Evolutionary conservation across 2,113 vertebrate genomes (phyloP), one percentile per base, ranked within the genome.

Genomic region (Perccottus glenii): DNA sequence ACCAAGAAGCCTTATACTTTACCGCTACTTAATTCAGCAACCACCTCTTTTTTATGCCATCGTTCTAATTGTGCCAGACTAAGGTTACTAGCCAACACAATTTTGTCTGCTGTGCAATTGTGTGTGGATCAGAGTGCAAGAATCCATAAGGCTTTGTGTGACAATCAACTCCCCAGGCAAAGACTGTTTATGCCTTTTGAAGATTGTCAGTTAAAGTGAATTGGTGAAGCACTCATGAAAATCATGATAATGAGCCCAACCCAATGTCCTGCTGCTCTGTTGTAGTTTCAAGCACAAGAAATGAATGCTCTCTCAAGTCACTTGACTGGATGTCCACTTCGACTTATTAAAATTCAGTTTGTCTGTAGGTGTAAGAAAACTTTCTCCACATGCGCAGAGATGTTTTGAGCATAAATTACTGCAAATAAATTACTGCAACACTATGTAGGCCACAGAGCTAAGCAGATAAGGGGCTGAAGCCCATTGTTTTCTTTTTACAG

Each of bases 1-100:
- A 86, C 86, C 64, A 80, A 85, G 80, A 88, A 88, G 86, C 84
- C 85, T 88, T 88, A 83, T 74, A 60, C 47, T 79, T 51, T 63
- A 55, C 46, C 73, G 57, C 69, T 58, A 60, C 50, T 82, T 71
- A 68, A 82, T 53, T 77, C 73, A 80, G 67, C 48, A 33, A 35
- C 61, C 67, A 44, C 60, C 60, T 68, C 44, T 51, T 75, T 78
- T 58, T 70, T 52, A 50, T 43, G 49, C 50, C 36, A 52, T 61
- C 60, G 74, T 78, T 49, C 59, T 47, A 70, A 63, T 42, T 70
- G 83, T 89, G 88, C 90, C 84, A 86, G 83, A 77, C 56, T 73
- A 65, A 84, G 44, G 60, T 67, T 80, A 60, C 66, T 89, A 80
- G 75, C 82, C 84, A 81, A 85, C 56, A 61, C 70, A 51, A 38